Conservation (phyloP, 2,113 vertebrate species). For the Oryzias javanicus region DNA sequence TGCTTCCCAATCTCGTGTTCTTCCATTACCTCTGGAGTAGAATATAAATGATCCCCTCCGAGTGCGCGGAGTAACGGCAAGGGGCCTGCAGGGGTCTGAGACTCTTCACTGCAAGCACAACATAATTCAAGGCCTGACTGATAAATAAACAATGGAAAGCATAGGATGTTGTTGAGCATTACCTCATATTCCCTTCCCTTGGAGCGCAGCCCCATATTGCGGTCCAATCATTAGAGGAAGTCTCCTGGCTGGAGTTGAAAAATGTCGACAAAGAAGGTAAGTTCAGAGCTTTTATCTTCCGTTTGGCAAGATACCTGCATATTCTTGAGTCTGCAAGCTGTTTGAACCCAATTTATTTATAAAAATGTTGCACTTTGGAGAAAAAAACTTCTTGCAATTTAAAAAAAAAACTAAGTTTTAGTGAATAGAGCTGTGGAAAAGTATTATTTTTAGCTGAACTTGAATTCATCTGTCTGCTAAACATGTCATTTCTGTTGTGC, state of each 20-base stretch:
- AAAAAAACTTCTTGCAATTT: no score
- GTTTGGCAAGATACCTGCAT: background rate
- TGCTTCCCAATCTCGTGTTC: slow-evolving; percentile 81
- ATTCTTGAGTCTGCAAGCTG: no score
- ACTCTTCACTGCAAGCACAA: slow-evolving; percentile 72
- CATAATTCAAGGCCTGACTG: slow-evolving; percentile 73
- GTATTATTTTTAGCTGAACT: no score
- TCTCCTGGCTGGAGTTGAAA: background rate
- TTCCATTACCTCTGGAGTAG: slow-evolving; percentile 80
- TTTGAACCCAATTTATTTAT: no score
- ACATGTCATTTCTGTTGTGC: no score
- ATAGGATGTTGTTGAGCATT: slow-evolving; percentile 50
- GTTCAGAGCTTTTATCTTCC: no score
- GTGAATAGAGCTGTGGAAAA: no score
- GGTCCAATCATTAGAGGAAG: slow-evolving; percentile 6
- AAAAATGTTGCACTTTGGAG: no score
- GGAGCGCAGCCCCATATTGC: slow-evolving; percentile 45
- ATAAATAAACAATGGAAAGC: slow-evolving; percentile 77
- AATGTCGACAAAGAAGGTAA: background rate
- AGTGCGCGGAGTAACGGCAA: slow-evolving; percentile 74
- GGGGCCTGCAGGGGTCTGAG: slow-evolving; percentile 76
- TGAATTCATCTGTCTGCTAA: no score
- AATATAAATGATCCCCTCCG: slow-evolving; percentile 81
- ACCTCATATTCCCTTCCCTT: slow-evolving; percentile 54
- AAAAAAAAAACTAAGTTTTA: no score